These are phyloP conservation scores for Parapsyche elsis DNA, from an alignment of 1,140 invertebrate genomes.

Conservation along the genomic window DNA sequence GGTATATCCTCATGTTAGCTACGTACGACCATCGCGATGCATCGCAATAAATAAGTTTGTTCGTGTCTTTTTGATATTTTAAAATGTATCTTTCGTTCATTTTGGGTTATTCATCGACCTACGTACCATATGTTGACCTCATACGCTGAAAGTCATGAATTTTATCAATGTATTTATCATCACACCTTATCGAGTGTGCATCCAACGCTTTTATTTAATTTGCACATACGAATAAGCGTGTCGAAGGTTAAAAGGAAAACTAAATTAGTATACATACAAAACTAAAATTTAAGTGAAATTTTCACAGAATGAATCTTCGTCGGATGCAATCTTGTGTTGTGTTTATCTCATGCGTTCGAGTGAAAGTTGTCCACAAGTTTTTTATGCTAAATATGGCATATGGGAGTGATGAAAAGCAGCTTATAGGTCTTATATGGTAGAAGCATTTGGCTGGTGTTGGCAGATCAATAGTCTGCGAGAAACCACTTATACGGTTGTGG, in stretches of 20 bases:
- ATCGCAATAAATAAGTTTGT: too few relatives aligned
- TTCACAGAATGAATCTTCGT: too few relatives aligned
- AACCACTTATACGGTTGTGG: neutral
- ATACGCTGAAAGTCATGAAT: neutral
- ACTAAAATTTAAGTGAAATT: too few relatives aligned
- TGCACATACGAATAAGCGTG: too few relatives aligned
- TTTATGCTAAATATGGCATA: neutral
- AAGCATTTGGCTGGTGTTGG: neutral
- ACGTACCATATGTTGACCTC: neutral
- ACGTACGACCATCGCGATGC: neutral
- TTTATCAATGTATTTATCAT: neutral
- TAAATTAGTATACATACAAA: too few relatives aligned
- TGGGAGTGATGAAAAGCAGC: neutral
- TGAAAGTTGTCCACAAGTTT: neutral
- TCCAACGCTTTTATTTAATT: neutral
- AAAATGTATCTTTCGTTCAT: neutral
- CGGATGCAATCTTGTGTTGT: too few relatives aligned
- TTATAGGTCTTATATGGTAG: neutral
- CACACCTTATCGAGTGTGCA: neutral
- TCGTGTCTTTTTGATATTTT: too few relatives aligned
- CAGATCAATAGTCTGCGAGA: slow-evolving; percentile 11
- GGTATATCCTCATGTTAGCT: neutral
- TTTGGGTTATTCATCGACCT: neutral
- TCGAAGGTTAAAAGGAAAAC: too few relatives aligned
- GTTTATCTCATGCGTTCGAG: neutral